Evolutionary conservation across 2,797 vertebrate species (phyloP), one percentile per base, ranked within the genome.

Genomic region (Myoxocephalus aenaeus): DNA sequence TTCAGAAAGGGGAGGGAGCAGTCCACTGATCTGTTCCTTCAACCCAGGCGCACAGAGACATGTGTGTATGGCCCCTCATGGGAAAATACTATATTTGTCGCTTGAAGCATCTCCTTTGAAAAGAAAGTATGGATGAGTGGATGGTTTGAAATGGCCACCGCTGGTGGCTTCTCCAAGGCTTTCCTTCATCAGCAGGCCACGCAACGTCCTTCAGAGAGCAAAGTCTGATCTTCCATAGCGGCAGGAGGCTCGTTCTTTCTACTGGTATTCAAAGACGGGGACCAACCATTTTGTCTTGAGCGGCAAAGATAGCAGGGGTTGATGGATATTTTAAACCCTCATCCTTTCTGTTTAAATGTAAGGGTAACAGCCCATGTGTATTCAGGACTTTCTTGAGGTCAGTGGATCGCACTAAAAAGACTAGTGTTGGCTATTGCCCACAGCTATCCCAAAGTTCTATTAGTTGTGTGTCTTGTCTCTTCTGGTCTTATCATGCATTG

Each of bases 121-220:
- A 27, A 63, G 32, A 75, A 70, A 79, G 27, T 56, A 40, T 58
- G 42, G 25, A 62, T 61, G 44, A 68, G 68, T 58, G 44, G 50
- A 70, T 79, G 61, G 72, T 72, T 79, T 65, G 65, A 77, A 71
- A 80, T 65, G 44, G 57, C 65, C 68, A 62, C 40, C 7, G 54
- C 59, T 67, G 65, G 66, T 65, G 67, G 34, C 9, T 65, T 11
- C 75, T 73, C 42, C 7, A 46, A 81, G 61, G 68, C 44, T 56
- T 80, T 66, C 34, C 32, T 77, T 81, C 14, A 74, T 48, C 66
- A 73, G 77, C 59, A 69, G 61, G 56, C 34, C 34, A 61, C 40
- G 44, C 38, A 63, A 38, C 7, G 10, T 78, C 66, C 54, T 63
- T 85, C 71, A 76, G 46, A 80, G 66, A 77, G 46, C 38, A 71